Evolutionary conservation across 2,113 vertebrate species (phyloP), one percentile per base, ranked within the genome.

Genomic region (Triplophysa dalaica): DNA sequence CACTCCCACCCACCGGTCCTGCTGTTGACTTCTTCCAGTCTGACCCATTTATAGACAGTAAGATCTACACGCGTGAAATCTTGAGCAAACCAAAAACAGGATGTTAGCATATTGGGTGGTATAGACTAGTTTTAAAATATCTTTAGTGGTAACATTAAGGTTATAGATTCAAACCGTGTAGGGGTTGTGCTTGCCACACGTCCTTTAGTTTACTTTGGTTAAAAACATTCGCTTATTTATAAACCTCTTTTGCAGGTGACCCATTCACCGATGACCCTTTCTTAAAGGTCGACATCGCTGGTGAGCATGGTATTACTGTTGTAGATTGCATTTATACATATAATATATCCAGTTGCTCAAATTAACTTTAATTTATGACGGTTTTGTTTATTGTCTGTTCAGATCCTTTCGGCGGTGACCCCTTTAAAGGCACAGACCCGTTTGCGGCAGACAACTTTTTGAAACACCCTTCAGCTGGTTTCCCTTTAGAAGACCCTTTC

Each of bases 201-300:
- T 17, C 14, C n/a, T 68, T 21, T 0, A 45, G 26, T 12, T 69
- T 58, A 5, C 14, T 77, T 24, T 21, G 2, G n/a, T 52, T 21
- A 58, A 38, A 33, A 58, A 1, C 2, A 33, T 29, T 22, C 54
- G 14, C 14, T 48, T 19, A 24, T 26, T 70, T 4, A 26, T 33
- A 56, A 72, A 56, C 6, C 13, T 52, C 19, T 21, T 52, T 17
- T 68, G 67, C 77, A 98, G 97, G 90, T 80, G 96, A 98, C 91
- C 97, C 96, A 77, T 99, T 99, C 87, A 98, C 95, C 85, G 96
- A 99, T 86, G 98, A 99, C 88, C 97, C 94, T 50, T 99, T 99
- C 92, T 95, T 95, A 77, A 98, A 98, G 93, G 93, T 94, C 70
- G 90, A 92, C 45, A 84, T 86, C 81, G 84, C 89, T 68, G 96